Conservation (phyloP, 2,888 invertebrate species). For the Papilio elwesi region DNA sequence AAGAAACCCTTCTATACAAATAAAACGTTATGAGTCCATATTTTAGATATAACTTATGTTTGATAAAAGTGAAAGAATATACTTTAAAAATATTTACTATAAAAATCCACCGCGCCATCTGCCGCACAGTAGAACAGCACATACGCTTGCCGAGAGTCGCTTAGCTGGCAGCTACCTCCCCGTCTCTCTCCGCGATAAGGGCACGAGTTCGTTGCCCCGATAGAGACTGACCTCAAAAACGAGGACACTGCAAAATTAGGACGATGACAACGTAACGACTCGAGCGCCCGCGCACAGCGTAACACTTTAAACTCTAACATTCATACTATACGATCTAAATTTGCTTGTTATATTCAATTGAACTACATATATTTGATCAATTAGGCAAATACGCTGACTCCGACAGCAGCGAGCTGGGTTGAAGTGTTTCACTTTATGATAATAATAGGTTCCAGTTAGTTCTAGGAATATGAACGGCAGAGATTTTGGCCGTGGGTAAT, state of each 20-base stretch:
- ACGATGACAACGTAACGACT: conserved; percentile 83
- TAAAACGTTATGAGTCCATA: background rate
- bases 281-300: conserved; percentile 64
- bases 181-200: conserved; percentile 78
- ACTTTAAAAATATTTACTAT: background rate
- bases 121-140: conserved; percentile 61
- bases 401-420: conserved; percentile 73
- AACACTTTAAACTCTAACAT: conserved; percentile 63
- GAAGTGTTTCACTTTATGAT: conserved; percentile 74
- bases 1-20: no score
- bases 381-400: conserved; percentile 84
- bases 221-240: conserved; percentile 88
- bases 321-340: conserved; percentile 54
- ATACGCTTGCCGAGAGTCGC: conserved; percentile 50
- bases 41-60: background rate
- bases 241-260: conserved; percentile 87
- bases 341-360: conserved; percentile 52
- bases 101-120: conserved; percentile 66
- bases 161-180: conserved; percentile 55
- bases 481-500: background rate
- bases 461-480: conserved; percentile 51
- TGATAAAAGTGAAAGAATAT: background rate
- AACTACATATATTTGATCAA: conserved; percentile 83
- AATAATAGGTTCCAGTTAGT: conserved; percentile 66
- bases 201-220: conserved; percentile 84